Percentiles rank a stretch among this genome's conserved stretches.
Conservation (phyloP, 2,888 invertebrate species). For the Folsomia manolachei region DNA sequence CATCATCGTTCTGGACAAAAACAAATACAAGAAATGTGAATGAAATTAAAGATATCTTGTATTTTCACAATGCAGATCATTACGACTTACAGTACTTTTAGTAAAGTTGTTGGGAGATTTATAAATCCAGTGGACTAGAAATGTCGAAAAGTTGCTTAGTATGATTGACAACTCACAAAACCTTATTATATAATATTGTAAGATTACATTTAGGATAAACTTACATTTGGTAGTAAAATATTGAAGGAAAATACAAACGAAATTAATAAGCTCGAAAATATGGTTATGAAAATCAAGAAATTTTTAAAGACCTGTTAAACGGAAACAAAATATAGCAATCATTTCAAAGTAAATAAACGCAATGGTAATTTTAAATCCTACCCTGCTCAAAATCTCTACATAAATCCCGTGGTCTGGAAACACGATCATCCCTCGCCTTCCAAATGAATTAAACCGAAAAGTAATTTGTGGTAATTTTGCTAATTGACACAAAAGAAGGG, state of each 20-base stretch:
- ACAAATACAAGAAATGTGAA: too few species aligned
- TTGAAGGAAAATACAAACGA: slow-evolving; percentile 40
- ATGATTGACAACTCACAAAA: too few species aligned
- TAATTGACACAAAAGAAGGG: slow-evolving; percentile 36
- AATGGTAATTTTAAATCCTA: neutral
- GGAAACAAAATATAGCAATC: too few species aligned
- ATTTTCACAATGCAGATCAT: too few species aligned
- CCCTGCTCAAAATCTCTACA: slow-evolving; percentile 34
- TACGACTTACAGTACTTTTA: slow-evolving; percentile 34
- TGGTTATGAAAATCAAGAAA: slow-evolving; percentile 40
- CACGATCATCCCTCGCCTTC: slow-evolving; percentile 16
- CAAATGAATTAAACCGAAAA: slow-evolving; percentile 14
- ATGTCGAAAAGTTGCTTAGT: too few species aligned
- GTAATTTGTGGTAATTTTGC: slow-evolving; percentile 35
- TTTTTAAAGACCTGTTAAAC: slow-evolving; percentile 34
- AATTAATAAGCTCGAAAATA: slow-evolving; percentile 37
- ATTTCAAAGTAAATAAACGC: neutral
- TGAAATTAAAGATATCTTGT: too few species aligned
- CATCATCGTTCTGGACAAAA: too few species aligned
- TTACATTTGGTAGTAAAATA: slow-evolving; percentile 40
- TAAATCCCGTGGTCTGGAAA: slow-evolving; percentile 40
- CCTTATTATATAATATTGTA: too few species aligned
- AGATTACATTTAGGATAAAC: slow-evolving; percentile 10
- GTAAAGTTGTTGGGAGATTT: slow-evolving; percentile 30
- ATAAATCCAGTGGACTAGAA: slow-evolving; percentile 33